These are phyloP conservation scores for Nothoprocta perdicaria DNA, from an alignment of 2,113 vertebrate species.

Conservation along the genomic window DNA sequence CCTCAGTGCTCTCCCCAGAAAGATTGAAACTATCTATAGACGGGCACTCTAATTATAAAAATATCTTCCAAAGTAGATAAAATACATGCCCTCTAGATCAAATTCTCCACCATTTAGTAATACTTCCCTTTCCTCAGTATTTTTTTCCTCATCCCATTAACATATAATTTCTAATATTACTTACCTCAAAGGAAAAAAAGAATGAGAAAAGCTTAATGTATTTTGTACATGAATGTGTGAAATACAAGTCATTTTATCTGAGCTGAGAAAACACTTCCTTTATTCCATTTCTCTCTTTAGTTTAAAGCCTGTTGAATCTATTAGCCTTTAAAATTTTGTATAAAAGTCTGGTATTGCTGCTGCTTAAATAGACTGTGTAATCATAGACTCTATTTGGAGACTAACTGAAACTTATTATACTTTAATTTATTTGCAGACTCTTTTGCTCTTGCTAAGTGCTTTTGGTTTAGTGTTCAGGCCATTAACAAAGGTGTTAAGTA, in stretches of 20 bases:
- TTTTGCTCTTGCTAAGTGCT: slow-evolving; percentile 14
- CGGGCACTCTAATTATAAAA: neutral
- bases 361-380: slow-evolving; percentile 45
- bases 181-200: neutral
- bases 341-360: neutral
- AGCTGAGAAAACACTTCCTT: neutral
- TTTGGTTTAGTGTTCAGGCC: slow-evolving; percentile 11
- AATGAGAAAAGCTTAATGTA: neutral
- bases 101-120: neutral
- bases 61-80: neutral
- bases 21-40: neutral
- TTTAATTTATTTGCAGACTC: slow-evolving; percentile 29
- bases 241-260: neutral
- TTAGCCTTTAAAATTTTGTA: slow-evolving; percentile 2
- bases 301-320: slow-evolving; percentile 19
- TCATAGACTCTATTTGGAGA: neutral
- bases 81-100: neutral
- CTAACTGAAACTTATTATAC: neutral
- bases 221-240: neutral
- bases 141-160: neutral
- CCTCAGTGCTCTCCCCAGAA: neutral
- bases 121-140: neutral
- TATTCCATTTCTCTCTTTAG: neutral
- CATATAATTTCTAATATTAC: neutral
- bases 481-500: slow-evolving; percentile 19